phyloP scores from a whole-genome alignment of 2,888 invertebrate genomes.

The Alsophila aescularia region DNA sequence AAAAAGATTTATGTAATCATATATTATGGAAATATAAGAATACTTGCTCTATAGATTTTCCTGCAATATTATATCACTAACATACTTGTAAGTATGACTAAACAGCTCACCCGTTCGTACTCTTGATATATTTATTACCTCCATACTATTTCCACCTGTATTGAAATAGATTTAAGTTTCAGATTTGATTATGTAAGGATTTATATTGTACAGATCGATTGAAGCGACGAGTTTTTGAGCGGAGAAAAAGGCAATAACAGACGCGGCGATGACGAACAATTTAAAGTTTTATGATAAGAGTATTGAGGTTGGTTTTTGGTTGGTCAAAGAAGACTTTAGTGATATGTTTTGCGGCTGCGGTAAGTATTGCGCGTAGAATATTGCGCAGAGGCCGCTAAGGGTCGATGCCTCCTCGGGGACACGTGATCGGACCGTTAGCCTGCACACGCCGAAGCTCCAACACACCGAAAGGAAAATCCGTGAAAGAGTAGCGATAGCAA shows the following conservation, averaged over 20 bases:
- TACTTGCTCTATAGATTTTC: constrained; percentile 1
- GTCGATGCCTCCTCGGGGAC: constrained; percentile 81
- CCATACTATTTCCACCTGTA: constrained; percentile 45
- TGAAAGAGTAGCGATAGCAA: constrained; percentile 62
- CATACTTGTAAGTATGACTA: not conserved
- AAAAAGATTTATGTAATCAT: not conserved
- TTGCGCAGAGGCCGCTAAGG: constrained; percentile 80
- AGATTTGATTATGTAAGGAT: constrained; percentile 45
- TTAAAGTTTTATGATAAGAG: not conserved
- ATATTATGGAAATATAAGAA: not conserved
- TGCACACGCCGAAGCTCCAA: constrained; percentile 69
- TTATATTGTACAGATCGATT: constrained; percentile 58
- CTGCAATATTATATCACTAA: constrained; percentile 3
- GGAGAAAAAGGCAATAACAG: not conserved
- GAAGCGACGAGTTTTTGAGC: constrained; percentile 46
- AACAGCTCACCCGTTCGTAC: constrained; percentile 32
- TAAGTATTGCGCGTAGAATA: constrained; percentile 76
- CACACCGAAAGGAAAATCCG: constrained; percentile 74
- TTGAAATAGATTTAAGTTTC: constrained; percentile 38
- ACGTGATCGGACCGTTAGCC: constrained; percentile 81
- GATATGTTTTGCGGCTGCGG: constrained; percentile 39
- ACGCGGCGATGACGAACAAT: not conserved
- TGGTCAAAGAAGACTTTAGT: constrained; percentile 27
- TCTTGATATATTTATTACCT: constrained; percentile 19
- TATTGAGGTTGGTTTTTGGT: constrained; percentile 33